Evolutionary conservation across 2,797 vertebrate genomes (phyloP).

Genomic region (Sparidentex hasta): DNA sequence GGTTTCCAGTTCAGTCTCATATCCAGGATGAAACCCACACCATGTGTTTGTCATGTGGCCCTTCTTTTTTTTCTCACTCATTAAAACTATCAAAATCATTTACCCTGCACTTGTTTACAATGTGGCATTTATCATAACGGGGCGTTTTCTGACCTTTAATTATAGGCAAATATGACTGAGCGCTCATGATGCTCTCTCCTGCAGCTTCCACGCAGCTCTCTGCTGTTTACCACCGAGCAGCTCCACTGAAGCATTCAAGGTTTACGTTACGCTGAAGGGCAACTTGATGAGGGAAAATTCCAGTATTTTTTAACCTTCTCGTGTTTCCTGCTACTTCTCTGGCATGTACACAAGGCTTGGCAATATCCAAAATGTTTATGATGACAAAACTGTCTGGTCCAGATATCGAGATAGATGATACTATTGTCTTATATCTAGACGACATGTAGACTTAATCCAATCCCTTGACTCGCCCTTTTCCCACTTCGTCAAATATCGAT

Average conservation of each 20-base stretch:
- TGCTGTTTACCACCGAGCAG: constrained; percentile 19
- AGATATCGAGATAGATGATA: too few relatives aligned
- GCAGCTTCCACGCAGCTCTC: not conserved
- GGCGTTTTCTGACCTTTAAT: constrained; percentile 42
- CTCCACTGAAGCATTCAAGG: constrained; percentile 25
- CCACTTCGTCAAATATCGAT: too few relatives aligned
- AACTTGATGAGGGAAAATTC: constrained; percentile 20
- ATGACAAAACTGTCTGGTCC: too few relatives aligned
- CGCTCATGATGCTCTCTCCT: constrained; percentile 18
- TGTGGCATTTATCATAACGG: constrained; percentile 8
- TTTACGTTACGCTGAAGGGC: constrained; percentile 37
- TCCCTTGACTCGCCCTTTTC: too few relatives aligned
- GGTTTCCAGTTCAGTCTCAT: constrained; percentile 32
- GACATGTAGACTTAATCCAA: too few relatives aligned
- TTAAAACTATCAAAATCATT: constrained; percentile 41
- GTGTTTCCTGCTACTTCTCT: not conserved
- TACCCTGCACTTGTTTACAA: constrained; percentile 40
- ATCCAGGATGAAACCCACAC: constrained; percentile 24
- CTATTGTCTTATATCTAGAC: too few relatives aligned
- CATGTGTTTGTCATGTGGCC: constrained; percentile 10
- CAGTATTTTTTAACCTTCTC: constrained; percentile 3
- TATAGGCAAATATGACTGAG: constrained; percentile 21
- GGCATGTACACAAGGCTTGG: too few relatives aligned
- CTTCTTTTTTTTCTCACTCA: not conserved
- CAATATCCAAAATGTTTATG: too few relatives aligned